A percentile compares a stretch with the other conserved stretches of the same genome.
Conservation (phyloP, 2,797 vertebrate genomes). For the Malurus splendens region DNA sequence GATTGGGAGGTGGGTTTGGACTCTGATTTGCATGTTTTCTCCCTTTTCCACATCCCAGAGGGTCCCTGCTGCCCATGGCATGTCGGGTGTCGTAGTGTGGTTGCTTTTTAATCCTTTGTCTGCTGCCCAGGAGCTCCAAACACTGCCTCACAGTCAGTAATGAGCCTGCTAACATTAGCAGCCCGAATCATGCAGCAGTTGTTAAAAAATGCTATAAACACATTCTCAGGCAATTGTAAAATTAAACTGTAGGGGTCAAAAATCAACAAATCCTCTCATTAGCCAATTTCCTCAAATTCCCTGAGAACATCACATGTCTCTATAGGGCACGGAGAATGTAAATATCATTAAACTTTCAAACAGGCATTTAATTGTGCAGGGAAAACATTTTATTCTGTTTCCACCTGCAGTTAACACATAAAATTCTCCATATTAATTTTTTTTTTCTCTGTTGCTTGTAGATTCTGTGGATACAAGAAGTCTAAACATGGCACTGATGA, state of each 20-base stretch:
- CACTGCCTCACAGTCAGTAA: not conserved
- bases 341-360: conserved; percentile 67
- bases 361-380: conserved; percentile 64
- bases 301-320: conserved; percentile 52
- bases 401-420: conserved; percentile 11
- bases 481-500: conserved; percentile 90
- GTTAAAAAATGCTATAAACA: conserved; percentile 74
- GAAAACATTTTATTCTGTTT: conserved; percentile 46
- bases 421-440: conserved; percentile 4
- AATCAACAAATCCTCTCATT: conserved; percentile 66
- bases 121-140: not conserved
- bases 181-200: conserved; percentile 54
- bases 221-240: conserved; percentile 71
- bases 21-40: not conserved
- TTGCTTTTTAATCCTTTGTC: not conserved
- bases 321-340: conserved; percentile 56
- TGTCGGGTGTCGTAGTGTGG: not conserved
- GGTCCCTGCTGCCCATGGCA: not conserved
- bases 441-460: conserved; percentile 63
- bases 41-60: not conserved
- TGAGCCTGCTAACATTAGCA: conserved; percentile 36
- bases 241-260: conserved; percentile 63
- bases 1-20: conserved; percentile 85
- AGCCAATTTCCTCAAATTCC: conserved; percentile 63
- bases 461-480: conserved; percentile 94